A percentile compares a stretch with the other conserved stretches of the same genome.
phyloP scores from a whole-genome alignment of 92 coral and sea anemone genomes.

The Phymanthus crucifer region DNA sequence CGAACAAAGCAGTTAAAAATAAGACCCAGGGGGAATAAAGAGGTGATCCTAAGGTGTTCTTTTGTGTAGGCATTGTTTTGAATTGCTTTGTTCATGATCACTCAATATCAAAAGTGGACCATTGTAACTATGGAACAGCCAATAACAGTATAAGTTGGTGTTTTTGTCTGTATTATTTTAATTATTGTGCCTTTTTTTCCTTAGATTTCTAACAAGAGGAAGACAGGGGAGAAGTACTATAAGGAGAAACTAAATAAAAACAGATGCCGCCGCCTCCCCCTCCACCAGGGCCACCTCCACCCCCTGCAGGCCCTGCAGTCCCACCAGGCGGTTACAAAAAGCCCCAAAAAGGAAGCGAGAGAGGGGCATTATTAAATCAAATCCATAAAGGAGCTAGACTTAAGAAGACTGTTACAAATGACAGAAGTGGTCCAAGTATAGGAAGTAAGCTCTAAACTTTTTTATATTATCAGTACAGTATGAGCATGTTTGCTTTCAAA shows the following conservation, averaged over 20 bases:
- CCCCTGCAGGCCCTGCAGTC: conserved; percentile 79
- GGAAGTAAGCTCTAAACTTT: conserved; percentile 61
- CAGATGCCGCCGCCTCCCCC: conserved; percentile 70
- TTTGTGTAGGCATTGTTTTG: no score
- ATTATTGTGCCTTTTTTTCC: background rate
- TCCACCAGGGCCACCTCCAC: conserved; percentile 91
- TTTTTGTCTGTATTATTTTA: background rate
- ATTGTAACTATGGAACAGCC: no score
- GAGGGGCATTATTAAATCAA: conserved; percentile 83
- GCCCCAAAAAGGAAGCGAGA: conserved; percentile 57
- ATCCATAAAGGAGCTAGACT: conserved; percentile 90
- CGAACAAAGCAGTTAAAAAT: no score
- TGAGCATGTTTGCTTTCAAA: no score
- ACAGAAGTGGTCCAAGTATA: conserved; percentile 84
- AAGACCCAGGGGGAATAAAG: no score
- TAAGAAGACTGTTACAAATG: conserved; percentile 88
- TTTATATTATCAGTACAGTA: no score
- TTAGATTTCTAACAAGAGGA: conserved; percentile 7
- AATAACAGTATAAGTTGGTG: no score
- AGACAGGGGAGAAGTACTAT: conserved; percentile 12
- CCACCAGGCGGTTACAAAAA: conserved; percentile 67
- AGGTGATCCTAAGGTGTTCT: no score
- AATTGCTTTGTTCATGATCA: no score
- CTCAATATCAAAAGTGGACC: no score
- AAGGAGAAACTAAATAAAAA: background rate